These are phyloP conservation scores for Parotia lawesii DNA, from an alignment of 2,113 vertebrate species.

Conservation along the genomic window DNA sequence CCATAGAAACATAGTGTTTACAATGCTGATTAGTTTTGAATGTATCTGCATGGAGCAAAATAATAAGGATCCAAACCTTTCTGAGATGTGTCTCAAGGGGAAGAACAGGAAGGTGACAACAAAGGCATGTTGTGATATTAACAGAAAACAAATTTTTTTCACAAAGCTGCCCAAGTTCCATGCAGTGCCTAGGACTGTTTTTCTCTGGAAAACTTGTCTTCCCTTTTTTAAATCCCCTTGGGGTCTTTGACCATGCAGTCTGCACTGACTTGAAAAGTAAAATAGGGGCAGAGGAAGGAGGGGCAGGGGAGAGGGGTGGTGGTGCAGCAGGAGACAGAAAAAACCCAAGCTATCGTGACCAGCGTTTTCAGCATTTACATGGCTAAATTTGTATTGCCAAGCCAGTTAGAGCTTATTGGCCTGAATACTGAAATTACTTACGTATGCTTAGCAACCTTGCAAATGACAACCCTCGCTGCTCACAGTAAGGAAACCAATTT, in stretches of 20 bases:
- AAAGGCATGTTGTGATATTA: not conserved
- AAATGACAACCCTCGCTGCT: not conserved
- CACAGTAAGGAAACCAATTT: not conserved
- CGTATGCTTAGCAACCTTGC: not conserved
- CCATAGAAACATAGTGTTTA: not conserved
- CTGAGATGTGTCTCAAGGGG: not conserved
- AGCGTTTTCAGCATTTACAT: not conserved
- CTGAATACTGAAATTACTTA: not conserved
- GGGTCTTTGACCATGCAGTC: not conserved
- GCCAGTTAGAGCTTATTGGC: not conserved
- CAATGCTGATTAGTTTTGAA: not conserved
- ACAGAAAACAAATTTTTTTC: not conserved
- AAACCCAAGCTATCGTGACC: accelerated
- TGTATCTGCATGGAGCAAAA: not conserved
- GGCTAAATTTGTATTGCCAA: not conserved
- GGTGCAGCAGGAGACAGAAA: not conserved
- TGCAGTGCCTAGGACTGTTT: not conserved
- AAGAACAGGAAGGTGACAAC: not conserved
- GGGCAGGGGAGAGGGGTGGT: not conserved
- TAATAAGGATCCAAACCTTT: not conserved
- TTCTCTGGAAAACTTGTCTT: not conserved
- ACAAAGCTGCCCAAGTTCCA: not conserved
- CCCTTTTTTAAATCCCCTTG: not conserved
- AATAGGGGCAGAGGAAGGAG: accelerated
- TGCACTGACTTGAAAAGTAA: not conserved